phyloP scores from a whole-genome alignment of 2,888 invertebrate species.

The Agonopterix heracliana region DNA sequence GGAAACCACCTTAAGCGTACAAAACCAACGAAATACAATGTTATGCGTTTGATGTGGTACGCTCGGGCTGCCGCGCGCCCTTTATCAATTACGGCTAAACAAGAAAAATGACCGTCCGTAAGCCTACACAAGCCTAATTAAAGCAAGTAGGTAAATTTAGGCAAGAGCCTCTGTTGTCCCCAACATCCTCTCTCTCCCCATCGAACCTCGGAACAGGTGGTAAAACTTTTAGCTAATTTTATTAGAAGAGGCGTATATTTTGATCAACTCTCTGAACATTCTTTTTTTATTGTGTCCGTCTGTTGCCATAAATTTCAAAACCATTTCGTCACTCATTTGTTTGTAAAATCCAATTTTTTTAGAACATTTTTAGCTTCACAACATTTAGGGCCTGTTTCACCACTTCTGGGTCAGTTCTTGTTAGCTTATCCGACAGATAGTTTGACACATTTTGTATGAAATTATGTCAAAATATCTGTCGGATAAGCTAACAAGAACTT shows the following conservation, averaged over 20 bases:
- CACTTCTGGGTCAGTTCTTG: no score
- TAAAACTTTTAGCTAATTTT: slow-evolving; percentile 61
- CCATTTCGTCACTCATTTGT: slow-evolving; percentile 27
- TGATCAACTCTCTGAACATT: slow-evolving; percentile 45
- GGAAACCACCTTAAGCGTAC: no score
- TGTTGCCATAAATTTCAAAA: slow-evolving; percentile 14
- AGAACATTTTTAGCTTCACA: no score
- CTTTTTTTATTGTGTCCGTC: slow-evolving; percentile 33
- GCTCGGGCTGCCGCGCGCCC: slow-evolving; percentile 40
- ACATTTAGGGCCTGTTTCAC: no score
- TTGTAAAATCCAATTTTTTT: no score
- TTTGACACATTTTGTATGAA: no score
- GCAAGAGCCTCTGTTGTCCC: slow-evolving; percentile 32
- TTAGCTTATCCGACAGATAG: no score
- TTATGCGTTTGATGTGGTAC: slow-evolving; percentile 40
- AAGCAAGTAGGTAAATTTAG: slow-evolving; percentile 68
- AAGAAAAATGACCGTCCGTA: slow-evolving; percentile 69
- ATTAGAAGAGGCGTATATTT: slow-evolving; percentile 56
- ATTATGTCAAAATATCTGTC: no score
- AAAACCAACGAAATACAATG: slow-evolving; percentile 10
- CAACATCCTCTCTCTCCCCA: slow-evolving; percentile 26
- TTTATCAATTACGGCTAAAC: slow-evolving; percentile 72
- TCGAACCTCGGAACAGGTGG: slow-evolving; percentile 54
- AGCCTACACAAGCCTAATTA: slow-evolving; percentile 69
- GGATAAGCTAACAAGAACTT: no score